These are phyloP conservation scores for Nemotelus nigrinus DNA, from an alignment of 2,888 invertebrate genomes.

Conservation along the genomic window DNA sequence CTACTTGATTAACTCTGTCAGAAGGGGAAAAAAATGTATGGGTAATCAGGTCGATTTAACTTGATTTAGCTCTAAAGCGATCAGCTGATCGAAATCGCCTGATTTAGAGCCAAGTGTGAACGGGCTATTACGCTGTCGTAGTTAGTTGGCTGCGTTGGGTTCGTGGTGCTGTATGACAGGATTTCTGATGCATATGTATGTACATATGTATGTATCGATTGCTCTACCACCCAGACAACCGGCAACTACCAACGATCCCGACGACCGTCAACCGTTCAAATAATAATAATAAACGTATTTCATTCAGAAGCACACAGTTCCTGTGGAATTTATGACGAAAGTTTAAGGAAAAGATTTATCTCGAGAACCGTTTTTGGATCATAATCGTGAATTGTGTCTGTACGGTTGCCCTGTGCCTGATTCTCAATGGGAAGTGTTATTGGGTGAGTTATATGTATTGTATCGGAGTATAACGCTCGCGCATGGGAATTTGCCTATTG, in stretches of 20 bases:
- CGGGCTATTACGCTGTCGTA: neutral
- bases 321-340: conserved; percentile 52
- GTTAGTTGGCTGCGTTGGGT: neutral
- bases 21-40: too few species aligned
- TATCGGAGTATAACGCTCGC: too few species aligned
- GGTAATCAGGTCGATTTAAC: too few species aligned
- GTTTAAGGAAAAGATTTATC: conserved; percentile 53
- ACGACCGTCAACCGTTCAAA: conserved; percentile 47
- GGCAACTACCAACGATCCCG: neutral
- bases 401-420: conserved; percentile 29
- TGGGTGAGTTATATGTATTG: too few species aligned
- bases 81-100: too few species aligned
- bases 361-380: conserved; percentile 53
- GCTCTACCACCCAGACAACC: neutral
- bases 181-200: too few species aligned
- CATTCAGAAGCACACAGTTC: conserved; percentile 51
- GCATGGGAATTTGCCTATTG: too few species aligned
- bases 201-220: too few species aligned
- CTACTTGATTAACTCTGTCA: too few species aligned
- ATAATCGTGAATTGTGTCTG: conserved; percentile 51
- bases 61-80: too few species aligned
- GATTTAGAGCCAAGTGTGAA: too few species aligned
- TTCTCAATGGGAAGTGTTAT: conserved; percentile 15
- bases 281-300: conserved; percentile 53
- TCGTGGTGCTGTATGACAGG: neutral